These are phyloP conservation scores for Neostethus bicornis DNA, from an alignment of 2,797 vertebrate genomes.

Conservation along the genomic window DNA sequence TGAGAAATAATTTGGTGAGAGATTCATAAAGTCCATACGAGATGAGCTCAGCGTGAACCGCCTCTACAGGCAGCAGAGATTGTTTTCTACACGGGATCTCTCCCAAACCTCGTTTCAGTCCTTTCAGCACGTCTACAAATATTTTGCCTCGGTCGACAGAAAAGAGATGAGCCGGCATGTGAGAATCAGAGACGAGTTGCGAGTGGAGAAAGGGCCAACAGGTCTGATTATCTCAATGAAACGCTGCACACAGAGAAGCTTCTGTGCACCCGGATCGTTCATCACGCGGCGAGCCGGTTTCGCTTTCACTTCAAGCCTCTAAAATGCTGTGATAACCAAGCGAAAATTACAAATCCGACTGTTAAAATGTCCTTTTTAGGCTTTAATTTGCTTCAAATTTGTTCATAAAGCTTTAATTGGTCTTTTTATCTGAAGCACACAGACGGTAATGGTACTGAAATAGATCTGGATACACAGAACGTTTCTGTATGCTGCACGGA, in stretches of 20 bases:
- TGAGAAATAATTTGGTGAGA: too few species aligned
- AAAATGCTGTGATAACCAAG: not conserved
- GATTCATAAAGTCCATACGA: too few species aligned
- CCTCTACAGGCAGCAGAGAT: not conserved
- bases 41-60: too few species aligned
- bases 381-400: not conserved
- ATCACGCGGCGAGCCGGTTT: too few species aligned
- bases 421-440: not conserved
- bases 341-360: not conserved
- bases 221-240: slow-evolving; percentile 3
- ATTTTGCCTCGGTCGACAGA: not conserved
- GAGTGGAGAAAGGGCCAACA: not conserved
- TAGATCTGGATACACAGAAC: not conserved
- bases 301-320: too few species aligned
- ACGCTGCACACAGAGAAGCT: not conserved
- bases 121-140: not conserved
- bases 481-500: not conserved
- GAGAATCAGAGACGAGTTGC: not conserved
- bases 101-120: not conserved
- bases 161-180: not conserved
- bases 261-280: not conserved
- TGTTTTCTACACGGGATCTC: not conserved
- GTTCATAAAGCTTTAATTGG: not conserved
- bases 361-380: not conserved
- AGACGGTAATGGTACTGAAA: too few species aligned